A percentile compares a stretch with the other conserved stretches of the same genome.
These are phyloP conservation scores for Melanophora roralis DNA, from an alignment of 2,888 invertebrate genomes.

Conservation along the genomic window DNA sequence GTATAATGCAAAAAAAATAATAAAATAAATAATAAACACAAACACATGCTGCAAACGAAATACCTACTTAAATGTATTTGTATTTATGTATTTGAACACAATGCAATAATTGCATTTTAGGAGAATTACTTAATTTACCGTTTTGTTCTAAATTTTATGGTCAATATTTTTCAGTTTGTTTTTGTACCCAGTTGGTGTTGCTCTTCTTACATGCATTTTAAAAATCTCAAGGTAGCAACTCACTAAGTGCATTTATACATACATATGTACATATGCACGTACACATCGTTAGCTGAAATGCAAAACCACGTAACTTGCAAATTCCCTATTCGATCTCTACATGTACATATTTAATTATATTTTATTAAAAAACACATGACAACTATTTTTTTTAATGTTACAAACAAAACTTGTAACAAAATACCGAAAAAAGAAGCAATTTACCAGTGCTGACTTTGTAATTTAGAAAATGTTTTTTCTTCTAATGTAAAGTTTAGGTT, in stretches of 20 bases:
- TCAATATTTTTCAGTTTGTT: conserved; percentile 46
- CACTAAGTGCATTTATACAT: conserved; percentile 3
- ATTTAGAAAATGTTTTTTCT: too few species aligned
- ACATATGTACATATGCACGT: not conserved
- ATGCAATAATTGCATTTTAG: conserved; percentile 46
- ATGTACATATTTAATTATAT: too few species aligned
- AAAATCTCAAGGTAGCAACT: conserved; percentile 60
- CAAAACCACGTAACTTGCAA: too few species aligned
- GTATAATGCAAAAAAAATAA: conserved; percentile 53
- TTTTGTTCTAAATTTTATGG: conserved; percentile 60
- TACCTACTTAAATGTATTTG: not conserved
- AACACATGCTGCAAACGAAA: too few species aligned
- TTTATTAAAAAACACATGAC: too few species aligned
- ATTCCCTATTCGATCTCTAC: too few species aligned
- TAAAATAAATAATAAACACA: not conserved
- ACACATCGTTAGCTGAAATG: too few species aligned
- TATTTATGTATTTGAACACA: not conserved
- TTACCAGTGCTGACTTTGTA: too few species aligned
- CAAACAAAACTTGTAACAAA: too few species aligned
- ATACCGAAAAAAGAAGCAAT: too few species aligned
- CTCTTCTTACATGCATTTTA: conserved; percentile 40
- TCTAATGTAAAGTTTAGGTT: too few species aligned
- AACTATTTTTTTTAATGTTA: too few species aligned
- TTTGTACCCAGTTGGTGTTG: conserved; percentile 24
- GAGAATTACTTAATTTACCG: conserved; percentile 60